Evolutionary conservation across 64 coral and sea anemone genomes (phyloP).

Genomic region (Orbicella faveolata): DNA sequence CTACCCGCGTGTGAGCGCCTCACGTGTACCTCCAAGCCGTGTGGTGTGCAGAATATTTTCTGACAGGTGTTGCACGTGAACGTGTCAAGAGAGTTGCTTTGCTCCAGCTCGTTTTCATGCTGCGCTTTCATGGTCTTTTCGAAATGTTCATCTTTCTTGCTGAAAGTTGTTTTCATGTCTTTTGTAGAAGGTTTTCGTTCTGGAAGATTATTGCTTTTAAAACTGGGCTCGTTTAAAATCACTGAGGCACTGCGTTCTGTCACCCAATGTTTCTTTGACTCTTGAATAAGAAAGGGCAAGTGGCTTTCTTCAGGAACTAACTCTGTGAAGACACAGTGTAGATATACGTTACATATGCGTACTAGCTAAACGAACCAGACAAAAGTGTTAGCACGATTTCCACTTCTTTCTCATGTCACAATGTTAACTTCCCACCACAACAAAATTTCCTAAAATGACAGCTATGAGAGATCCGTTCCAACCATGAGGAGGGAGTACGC

Average conservation of each 20-base stretch:
- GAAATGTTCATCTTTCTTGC: background rate
- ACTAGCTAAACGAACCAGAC: too few species aligned
- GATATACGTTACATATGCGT: too few species aligned
- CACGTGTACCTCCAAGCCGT: slow-evolving; percentile 75
- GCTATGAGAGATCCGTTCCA: too few species aligned
- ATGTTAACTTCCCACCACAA: too few species aligned
- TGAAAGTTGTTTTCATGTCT: background rate
- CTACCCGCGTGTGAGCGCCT: slow-evolving; percentile 53
- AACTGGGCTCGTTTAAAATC: background rate
- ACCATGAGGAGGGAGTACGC: too few species aligned
- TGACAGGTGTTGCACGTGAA: slow-evolving; percentile 70
- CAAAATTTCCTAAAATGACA: too few species aligned
- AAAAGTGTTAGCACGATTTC: too few species aligned
- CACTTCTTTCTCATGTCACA: too few species aligned
- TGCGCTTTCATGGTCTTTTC: background rate
- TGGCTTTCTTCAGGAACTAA: background rate
- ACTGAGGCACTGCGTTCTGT: background rate
- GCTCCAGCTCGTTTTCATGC: background rate
- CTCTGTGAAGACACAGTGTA: background rate
- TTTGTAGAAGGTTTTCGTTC: background rate
- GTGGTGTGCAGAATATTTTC: slow-evolving; percentile 72
- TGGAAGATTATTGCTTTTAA: background rate
- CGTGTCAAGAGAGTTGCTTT: slow-evolving; percentile 18
- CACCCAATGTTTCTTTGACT: background rate
- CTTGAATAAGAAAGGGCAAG: background rate